A percentile compares a stretch with the other conserved stretches of the same genome.
These are phyloP conservation scores for Drosophila basisetae DNA, from an alignment of 2,888 invertebrate species.

Conservation along the genomic window DNA sequence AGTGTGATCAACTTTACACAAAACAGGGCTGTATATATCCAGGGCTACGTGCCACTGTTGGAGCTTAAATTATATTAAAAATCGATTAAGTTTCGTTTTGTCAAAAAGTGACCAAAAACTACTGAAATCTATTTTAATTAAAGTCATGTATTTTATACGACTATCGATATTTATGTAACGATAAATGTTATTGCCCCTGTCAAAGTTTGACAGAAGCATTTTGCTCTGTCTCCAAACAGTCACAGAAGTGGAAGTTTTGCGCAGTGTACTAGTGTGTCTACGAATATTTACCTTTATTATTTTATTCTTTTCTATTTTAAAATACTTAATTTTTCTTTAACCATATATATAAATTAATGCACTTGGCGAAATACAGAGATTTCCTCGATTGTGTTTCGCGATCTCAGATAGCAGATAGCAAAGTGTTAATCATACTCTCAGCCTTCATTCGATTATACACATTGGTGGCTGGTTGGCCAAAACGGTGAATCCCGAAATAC, in stretches of 20 bases:
- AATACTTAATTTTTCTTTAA: not conserved
- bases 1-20: constrained; percentile 19
- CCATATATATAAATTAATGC: not conserved
- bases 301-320: not conserved
- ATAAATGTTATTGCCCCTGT: not conserved
- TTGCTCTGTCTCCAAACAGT: not conserved
- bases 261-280: not conserved
- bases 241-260: not conserved
- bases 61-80: not conserved
- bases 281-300: not conserved
- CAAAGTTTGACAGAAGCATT: not conserved
- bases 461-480: not conserved
- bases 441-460: not conserved
- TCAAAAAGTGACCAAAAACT: not conserved
- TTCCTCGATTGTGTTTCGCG: not conserved
- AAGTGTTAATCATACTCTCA: not conserved
- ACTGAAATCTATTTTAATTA: not conserved
- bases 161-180: not conserved
- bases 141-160: not conserved
- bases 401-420: not conserved
- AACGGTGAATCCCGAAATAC: constrained; percentile 28
- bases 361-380: not conserved
- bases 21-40: constrained; percentile 31
- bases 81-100: not conserved
- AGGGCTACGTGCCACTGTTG: constrained; percentile 12